A percentile compares a stretch with the other conserved stretches of the same genome.
phyloP scores from a whole-genome alignment of 2,797 vertebrate species.

The Emydoidea blandingii region DNA sequence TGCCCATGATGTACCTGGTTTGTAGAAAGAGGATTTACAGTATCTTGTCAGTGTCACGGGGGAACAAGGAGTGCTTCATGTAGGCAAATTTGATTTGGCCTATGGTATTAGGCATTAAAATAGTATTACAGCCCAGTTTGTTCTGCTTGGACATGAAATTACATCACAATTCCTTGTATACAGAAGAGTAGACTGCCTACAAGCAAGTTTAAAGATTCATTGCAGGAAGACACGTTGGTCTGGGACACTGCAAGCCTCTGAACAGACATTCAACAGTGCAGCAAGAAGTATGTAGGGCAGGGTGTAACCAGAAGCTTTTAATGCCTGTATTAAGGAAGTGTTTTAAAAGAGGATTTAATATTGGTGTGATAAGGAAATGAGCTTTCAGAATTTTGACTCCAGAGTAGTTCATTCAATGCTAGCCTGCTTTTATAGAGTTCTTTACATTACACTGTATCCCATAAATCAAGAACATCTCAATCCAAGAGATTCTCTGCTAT shows the following conservation, averaged over 20 bases:
- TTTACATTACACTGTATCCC: too few species aligned
- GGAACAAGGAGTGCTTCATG: background rate
- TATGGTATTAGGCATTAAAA: background rate
- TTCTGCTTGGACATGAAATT: background rate
- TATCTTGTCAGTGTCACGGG: background rate
- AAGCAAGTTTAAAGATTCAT: too few species aligned
- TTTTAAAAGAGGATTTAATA: background rate
- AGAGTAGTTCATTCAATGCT: too few species aligned
- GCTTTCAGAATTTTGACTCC: too few species aligned
- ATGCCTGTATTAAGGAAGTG: slow-evolving; percentile 40
- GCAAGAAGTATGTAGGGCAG: slow-evolving; percentile 13
- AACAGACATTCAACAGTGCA: background rate
- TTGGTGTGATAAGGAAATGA: too few species aligned
- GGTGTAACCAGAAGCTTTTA: slow-evolving; percentile 3
- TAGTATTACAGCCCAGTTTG: background rate
- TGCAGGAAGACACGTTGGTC: background rate
- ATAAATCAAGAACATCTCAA: too few species aligned
- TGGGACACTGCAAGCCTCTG: background rate
- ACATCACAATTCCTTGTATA: too few species aligned
- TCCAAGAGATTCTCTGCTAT: too few species aligned
- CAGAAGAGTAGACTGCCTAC: too few species aligned
- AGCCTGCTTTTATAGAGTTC: too few species aligned
- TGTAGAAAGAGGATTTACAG: too few species aligned
- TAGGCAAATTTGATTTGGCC: background rate
- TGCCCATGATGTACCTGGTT: too few species aligned